Evolutionary conservation across 2,888 invertebrate genomes (phyloP).

Genomic region (Acleris laterana): DNA sequence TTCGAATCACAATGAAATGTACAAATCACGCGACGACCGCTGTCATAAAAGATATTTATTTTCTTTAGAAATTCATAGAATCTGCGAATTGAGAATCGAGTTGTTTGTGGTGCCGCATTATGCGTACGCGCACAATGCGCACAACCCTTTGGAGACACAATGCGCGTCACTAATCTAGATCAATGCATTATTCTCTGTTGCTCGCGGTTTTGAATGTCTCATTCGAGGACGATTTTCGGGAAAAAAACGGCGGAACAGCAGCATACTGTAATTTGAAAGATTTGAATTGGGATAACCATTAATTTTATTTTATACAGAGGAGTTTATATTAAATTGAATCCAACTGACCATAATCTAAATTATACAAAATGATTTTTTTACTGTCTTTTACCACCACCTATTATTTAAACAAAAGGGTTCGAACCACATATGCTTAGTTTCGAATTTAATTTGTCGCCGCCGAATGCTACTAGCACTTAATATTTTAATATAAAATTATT

Average conservation of each 20-base stretch:
- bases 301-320: too few relatives aligned
- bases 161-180: constrained; percentile 73
- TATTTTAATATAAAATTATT: not conserved
- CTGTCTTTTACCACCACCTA: too few relatives aligned
- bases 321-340: too few relatives aligned
- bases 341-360: too few relatives aligned
- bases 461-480: too few relatives aligned
- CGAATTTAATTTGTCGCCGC: too few relatives aligned
- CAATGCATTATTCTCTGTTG: constrained; percentile 52
- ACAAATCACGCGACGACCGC: constrained; percentile 41
- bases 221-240: constrained; percentile 60
- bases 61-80: constrained; percentile 65
- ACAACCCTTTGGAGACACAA: constrained; percentile 74
- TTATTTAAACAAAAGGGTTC: too few relatives aligned
- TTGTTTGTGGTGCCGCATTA: constrained; percentile 57
- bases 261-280: not conserved
- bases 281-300: not conserved
- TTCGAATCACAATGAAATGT: constrained; percentile 35
- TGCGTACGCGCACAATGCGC: constrained; percentile 56
- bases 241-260: constrained; percentile 42
- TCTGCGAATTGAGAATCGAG: constrained; percentile 51
- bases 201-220: constrained; percentile 54
- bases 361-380: too few relatives aligned
- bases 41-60: constrained; percentile 62
- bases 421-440: too few relatives aligned